A percentile compares a stretch with the other conserved stretches of the same genome.
phyloP scores from a whole-genome alignment of 1,140 invertebrate species.

The Schlechtendalia chinensis region DNA sequence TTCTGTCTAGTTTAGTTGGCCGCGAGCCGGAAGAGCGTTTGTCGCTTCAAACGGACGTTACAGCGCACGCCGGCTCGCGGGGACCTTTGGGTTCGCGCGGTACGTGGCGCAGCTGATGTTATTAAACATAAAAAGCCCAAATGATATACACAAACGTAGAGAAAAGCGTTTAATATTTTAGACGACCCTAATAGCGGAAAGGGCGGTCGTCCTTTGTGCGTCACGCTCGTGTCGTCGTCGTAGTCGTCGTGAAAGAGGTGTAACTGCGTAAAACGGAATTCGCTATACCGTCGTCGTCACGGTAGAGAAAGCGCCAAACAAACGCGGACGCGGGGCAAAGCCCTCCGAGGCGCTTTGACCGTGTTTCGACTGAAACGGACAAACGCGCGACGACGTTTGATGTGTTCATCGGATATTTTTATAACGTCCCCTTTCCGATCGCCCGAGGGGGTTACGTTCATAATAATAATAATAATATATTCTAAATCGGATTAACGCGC shows the following conservation, averaged over 20 bases:
- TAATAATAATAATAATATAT: slow-evolving; percentile 39
- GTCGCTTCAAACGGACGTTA: no score
- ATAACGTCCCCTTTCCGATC: not conserved
- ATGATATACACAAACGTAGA: not conserved
- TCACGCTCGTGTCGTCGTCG: not conserved
- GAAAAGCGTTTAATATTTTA: slow-evolving; percentile 37
- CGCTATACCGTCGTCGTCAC: slow-evolving; percentile 8
- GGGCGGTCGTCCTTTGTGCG: slow-evolving; percentile 14
- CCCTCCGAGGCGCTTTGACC: not conserved
- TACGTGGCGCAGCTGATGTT: not conserved
- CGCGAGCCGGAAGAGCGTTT: no score
- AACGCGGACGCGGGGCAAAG: not conserved
- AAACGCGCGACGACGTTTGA: slow-evolving; percentile 31
- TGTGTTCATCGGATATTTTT: slow-evolving; percentile 47
- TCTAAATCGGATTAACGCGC: slow-evolving; percentile 40
- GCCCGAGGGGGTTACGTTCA: not conserved
- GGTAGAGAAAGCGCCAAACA: not conserved
- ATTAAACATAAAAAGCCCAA: not conserved
- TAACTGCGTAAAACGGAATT: slow-evolving; percentile 41
- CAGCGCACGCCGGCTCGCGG: no score
- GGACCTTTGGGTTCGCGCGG: not conserved
- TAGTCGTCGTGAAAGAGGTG: slow-evolving; percentile 19
- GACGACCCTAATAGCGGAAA: slow-evolving; percentile 18
- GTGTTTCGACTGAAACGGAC: slow-evolving; percentile 38
- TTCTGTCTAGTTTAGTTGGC: no score